These are phyloP conservation scores for Glandiceps talaboti DNA, from an alignment of 53 echinoderm and acorn worm species.

Conservation along the genomic window DNA sequence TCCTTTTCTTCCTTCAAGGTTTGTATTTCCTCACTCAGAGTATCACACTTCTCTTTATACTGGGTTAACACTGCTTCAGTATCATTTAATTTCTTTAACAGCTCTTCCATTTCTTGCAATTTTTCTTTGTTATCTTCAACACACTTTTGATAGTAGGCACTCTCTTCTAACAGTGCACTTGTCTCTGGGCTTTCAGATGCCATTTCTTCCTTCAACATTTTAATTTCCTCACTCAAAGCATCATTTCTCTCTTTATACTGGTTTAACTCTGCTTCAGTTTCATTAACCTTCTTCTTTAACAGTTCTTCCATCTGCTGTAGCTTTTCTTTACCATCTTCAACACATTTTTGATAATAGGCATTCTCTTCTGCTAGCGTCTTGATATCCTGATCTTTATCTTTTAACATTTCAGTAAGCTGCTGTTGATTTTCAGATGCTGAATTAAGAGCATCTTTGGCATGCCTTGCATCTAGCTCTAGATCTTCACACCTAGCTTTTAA, in stretches of 20 bases:
- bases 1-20: neutral
- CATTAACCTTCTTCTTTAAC: constrained; percentile 12
- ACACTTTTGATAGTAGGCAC: constrained; percentile 59
- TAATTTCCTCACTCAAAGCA: neutral
- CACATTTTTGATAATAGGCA: constrained; percentile 55
- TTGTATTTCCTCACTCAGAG: neutral
- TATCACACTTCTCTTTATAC: constrained; percentile 12
- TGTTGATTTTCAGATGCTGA: constrained; percentile 51
- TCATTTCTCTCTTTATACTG: constrained; percentile 12
- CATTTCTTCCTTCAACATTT: neutral
- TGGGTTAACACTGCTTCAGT: constrained; percentile 26
- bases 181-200: constrained; percentile 27
- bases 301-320: neutral
- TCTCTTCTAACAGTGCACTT: constrained; percentile 52
- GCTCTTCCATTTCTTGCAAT: neutral
- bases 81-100: constrained; percentile 10
- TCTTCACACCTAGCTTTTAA: constrained; percentile 44
- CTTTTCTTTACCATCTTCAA: constrained; percentile 58
- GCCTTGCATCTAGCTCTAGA: constrained; percentile 40
- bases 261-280: constrained; percentile 25
- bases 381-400: constrained; percentile 72
- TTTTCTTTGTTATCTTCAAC: constrained; percentile 62
- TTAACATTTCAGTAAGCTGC: constrained; percentile 54
- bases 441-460: constrained; percentile 63
- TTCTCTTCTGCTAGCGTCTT: constrained; percentile 73